Evolutionary conservation across 2,888 invertebrate genomes (phyloP).

Genomic region (Priocnemis perturbator): DNA sequence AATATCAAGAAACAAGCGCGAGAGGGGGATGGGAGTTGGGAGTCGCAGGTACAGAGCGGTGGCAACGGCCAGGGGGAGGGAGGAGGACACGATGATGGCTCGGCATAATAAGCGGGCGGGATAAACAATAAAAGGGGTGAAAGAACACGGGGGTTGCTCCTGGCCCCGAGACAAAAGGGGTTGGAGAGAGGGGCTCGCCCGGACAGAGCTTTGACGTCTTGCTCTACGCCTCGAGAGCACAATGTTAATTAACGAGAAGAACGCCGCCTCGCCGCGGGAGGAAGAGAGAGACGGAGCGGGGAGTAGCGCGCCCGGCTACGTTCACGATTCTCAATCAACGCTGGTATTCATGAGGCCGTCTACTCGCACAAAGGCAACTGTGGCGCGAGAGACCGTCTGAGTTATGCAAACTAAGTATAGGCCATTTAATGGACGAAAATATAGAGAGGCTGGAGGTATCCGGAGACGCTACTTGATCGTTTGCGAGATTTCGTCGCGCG

Average conservation of each 20-base stretch:
- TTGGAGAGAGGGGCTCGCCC: slow-evolving; percentile 42
- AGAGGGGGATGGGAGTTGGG: slow-evolving; percentile 15
- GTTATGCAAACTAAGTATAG: slow-evolving; percentile 47
- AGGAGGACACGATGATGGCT: slow-evolving; percentile 7
- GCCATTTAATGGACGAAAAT: slow-evolving; percentile 46
- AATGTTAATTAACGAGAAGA: slow-evolving; percentile 72
- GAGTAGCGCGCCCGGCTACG: slow-evolving; percentile 45
- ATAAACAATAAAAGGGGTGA: slow-evolving; percentile 69
- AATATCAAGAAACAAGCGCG: slow-evolving; percentile 63
- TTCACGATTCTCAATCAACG: slow-evolving; percentile 70
- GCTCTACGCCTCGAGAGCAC: slow-evolving; percentile 58
- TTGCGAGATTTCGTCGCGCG: too few species aligned
- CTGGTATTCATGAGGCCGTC: slow-evolving; percentile 64
- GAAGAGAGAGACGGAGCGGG: slow-evolving; percentile 32
- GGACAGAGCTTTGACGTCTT: slow-evolving; percentile 67
- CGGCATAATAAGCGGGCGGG: slow-evolving; percentile 66
- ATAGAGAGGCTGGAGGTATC: slow-evolving; percentile 22
- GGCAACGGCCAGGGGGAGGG: not conserved
- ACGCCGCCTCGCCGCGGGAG: slow-evolving; percentile 32
- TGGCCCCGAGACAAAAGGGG: slow-evolving; percentile 51
- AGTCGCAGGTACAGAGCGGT: too few species aligned
- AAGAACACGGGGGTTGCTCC: slow-evolving; percentile 40
- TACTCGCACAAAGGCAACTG: slow-evolving; percentile 50
- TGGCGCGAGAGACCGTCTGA: slow-evolving; percentile 15
- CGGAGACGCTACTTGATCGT: slow-evolving; percentile 2